Evolutionary conservation across 2,797 vertebrate genomes (phyloP), one percentile per base, ranked within the genome.

Genomic region (Gymnoscopelus braueri): DNA sequence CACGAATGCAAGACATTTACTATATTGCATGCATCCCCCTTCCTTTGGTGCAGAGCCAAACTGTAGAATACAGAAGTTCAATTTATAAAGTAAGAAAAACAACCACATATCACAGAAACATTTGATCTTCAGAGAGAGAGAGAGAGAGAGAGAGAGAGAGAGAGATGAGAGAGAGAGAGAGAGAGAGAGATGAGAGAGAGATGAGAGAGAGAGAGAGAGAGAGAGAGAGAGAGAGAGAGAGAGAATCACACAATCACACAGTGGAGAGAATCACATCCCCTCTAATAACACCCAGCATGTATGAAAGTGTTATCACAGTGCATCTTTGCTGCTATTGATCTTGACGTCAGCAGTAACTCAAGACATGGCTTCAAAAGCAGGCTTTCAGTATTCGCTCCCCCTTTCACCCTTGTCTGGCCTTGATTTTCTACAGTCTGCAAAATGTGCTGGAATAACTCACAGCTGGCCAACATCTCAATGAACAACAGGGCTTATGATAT

Each of bases 261-360:
- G 47, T 57, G 65, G 67, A 44, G 39, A 29, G 60, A 80, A 15
- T 50, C 55, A 14, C 63, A 78, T 66, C 66, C 57, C 7, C 52
- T 57, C 8, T 57, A 39, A 2, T 29, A 63, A 76, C 49, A 82
- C 72, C 60, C 56, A 61, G 64, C 9, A 51, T 79, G 76, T 57
- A 77, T 64, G 57, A 75, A 65, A 72, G 78, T 59, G 72, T 72
- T 32, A 69, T 60, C 67, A 63, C 9, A 64, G 5, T 12, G 55
- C 4, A 13, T 49, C 63, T 72, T 44, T 44, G 39, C 39, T 55
- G 58, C 65, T 77, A 64, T 56, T 83, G 72, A 47, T 62, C 61
- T 67, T 77, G 65, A 72, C 74, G 59, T 83, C 71, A 67, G 72
- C 50, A 69, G 58, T 70, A 78, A 82, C 60, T 79, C 73, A 75